phyloP scores from a whole-genome alignment of 2,888 invertebrate species.

The Smittia sp. region DNA sequence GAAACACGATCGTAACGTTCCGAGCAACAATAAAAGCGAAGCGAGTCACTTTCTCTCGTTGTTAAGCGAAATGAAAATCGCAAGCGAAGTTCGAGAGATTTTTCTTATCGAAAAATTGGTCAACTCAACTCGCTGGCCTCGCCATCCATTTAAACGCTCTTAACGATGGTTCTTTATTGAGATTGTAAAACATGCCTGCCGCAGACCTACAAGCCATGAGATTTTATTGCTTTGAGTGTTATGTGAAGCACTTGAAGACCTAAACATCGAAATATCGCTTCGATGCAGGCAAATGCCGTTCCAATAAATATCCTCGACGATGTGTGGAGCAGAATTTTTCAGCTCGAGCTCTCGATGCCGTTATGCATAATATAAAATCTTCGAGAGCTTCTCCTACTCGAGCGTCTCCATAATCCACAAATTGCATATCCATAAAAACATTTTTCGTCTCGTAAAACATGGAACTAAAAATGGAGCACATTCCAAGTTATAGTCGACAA shows the following conservation, averaged over 20 bases:
- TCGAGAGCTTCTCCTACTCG: not conserved
- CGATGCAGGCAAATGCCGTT: not conserved
- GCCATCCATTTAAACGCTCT: not conserved
- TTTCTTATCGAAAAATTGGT: not conserved
- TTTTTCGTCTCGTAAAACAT: not conserved
- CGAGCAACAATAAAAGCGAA: too few relatives aligned
- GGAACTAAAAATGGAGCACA: not conserved
- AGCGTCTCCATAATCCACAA: not conserved
- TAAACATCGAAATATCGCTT: not conserved
- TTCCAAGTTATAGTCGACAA: not conserved
- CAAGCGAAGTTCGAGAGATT: not conserved
- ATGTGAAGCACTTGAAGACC: not conserved
- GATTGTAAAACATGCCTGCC: conserved; percentile 4
- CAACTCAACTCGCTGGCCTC: not conserved
- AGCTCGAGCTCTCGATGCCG: too few relatives aligned
- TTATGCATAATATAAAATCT: too few relatives aligned
- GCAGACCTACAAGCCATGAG: not conserved
- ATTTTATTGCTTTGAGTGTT: not conserved
- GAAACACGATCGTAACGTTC: too few relatives aligned
- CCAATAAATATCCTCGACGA: not conserved
- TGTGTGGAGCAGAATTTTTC: too few relatives aligned
- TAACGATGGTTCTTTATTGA: conserved; percentile 3
- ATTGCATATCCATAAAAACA: not conserved
- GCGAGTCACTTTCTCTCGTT: too few relatives aligned
- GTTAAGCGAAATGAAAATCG: not conserved